A percentile compares a stretch with the other conserved stretches of the same genome.
Evolutionary conservation across 2,113 vertebrate genomes (phyloP).

Genomic region (Osmerus mordax): DNA sequence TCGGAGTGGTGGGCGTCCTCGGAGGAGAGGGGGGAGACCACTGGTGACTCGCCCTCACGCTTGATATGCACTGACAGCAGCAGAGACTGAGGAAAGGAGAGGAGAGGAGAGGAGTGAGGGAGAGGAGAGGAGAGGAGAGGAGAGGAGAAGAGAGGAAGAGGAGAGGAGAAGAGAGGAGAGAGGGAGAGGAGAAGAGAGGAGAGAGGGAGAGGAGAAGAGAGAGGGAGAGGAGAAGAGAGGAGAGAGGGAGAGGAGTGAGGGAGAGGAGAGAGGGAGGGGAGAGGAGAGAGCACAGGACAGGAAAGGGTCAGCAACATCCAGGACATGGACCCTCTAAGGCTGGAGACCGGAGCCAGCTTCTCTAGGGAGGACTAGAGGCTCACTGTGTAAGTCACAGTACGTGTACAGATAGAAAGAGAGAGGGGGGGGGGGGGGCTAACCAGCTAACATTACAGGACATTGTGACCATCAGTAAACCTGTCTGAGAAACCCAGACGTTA

Average conservation of each 20-base stretch:
- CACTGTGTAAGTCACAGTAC: too few species aligned
- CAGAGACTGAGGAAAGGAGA: slow-evolving; percentile 83
- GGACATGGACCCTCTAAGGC: too few species aligned
- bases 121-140: background rate
- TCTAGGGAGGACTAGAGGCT: background rate
- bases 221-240: background rate
- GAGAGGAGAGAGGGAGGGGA: background rate
- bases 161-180: background rate
- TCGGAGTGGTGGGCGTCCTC: slow-evolving; percentile 98
- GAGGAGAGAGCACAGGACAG: too few species aligned
- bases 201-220: background rate
- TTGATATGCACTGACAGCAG: slow-evolving; percentile 98
- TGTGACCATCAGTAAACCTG: slow-evolving; percentile 57
- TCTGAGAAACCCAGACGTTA: slow-evolving; percentile 12
- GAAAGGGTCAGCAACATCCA: too few species aligned
- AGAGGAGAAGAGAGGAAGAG: too few species aligned
- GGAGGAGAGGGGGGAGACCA: slow-evolving; percentile 93
- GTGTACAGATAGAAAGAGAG: slow-evolving; percentile 45
- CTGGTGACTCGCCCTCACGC: slow-evolving; percentile 96
- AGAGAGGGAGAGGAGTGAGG: slow-evolving; percentile 12
- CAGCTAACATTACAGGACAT: slow-evolving; percentile 50
- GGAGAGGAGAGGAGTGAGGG: background rate
- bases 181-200: background rate
- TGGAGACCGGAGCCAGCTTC: too few species aligned
- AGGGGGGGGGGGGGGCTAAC: slow-evolving; percentile 42